Percentiles rank a stretch among this genome's conserved stretches.
Conservation (phyloP, 2,113 vertebrate species). For the Arenaria interpres region DNA sequence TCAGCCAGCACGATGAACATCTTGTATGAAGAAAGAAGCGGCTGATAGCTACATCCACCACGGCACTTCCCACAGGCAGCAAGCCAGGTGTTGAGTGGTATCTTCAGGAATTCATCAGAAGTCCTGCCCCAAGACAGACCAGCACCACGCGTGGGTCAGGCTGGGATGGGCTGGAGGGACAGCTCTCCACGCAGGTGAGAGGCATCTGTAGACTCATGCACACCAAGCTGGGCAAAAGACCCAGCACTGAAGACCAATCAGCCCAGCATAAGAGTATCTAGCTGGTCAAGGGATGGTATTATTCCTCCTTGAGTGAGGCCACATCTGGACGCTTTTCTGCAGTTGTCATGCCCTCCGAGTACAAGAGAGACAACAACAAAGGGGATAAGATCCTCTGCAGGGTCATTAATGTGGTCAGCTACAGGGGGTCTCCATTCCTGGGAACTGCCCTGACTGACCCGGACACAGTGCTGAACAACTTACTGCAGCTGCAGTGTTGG, state of each 20-base stretch:
- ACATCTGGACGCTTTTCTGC: not conserved
- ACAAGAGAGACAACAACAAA: not conserved
- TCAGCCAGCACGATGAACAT: not conserved
- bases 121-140: not conserved
- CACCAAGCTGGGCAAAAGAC: not conserved
- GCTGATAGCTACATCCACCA: not conserved
- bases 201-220: not conserved
- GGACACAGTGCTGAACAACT: fast-evolving
- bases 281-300: not conserved
- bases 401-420: not conserved
- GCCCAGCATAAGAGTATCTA: not conserved
- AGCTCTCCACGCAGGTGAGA: not conserved
- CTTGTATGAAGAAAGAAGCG: not conserved
- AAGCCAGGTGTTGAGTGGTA: not conserved
- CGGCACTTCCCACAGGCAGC: not conserved
- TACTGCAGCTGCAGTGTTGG: not conserved
- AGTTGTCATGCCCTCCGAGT: not conserved
- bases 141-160: not conserved
- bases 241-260: not conserved
- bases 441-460: not conserved
- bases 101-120: not conserved
- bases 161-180: not conserved
- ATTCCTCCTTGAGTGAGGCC: not conserved
- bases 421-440: not conserved
- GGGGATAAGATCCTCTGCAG: not conserved